Base-by-base conservation (phyloP, 2,888 invertebrate genomes). In the Acanthopleura granulata region DNA sequence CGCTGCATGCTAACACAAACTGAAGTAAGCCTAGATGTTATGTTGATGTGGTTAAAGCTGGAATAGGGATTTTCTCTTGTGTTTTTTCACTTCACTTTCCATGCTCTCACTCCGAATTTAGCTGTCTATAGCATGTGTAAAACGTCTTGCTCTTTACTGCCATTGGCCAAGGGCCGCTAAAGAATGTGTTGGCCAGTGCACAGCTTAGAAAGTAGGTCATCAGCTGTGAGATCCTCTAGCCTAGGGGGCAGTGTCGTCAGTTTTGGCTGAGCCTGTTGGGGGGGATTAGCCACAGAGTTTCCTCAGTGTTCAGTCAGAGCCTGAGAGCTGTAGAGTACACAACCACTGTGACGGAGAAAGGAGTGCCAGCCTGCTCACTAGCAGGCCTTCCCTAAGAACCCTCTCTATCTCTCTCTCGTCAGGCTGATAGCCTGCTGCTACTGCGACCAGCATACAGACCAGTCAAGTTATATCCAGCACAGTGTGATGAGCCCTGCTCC, bases 191-290 rank as follows among this genome's bases (percentile, higher is more conserved):
- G 25, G 29, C 29, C 29, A 27, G 57, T 57, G 22, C 57, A 57
- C 57, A n/a, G 57, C 57, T 12, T 4, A n/a, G 57, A 57, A 57
- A 57, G n/a, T 57, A 22, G 57, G 57, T 57, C 57, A 57, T 57
- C 57, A 57, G 57, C 57, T 57, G 57, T 57, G 57, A 57, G 57
- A n/a, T 57, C 1, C 22, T 57, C 25, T 66, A 22, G 66, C 66
- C 66, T 66, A 66, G 66, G 66, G 66, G 66, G 66, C 66, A 66
- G 25, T 66, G 66, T 66, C 29, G 66, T 22, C 27, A 66, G 66
- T 66, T 66, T 66, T 22, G 66, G 29, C 25, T 66, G 66, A 16
- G 29, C 40, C 40, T 40, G 66, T 16, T 66, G 66, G 66, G 27
- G 22, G 25, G 66, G 66, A 66, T 66, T 66, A 27, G 66, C 66